Base-by-base conservation (phyloP, 2,113 vertebrate species). In the Emydocephalus ijimae region DNA sequence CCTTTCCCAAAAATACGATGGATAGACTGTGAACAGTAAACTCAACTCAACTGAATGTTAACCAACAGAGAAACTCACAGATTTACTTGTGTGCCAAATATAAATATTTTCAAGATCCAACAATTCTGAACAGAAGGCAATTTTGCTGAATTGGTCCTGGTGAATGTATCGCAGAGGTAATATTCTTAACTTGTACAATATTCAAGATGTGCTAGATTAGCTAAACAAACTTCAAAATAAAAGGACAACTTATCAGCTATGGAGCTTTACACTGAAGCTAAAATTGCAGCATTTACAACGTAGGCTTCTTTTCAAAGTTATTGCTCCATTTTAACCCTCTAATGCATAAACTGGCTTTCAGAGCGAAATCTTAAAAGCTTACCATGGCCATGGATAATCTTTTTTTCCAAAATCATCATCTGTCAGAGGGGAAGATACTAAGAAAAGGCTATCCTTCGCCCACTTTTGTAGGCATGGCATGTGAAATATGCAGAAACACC, bases 301-400 rank as follows among this genome's bases (percentile, higher is more conserved):
- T 9, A 24, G 21, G 9, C 18, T 2, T 14, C 64, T 59, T 91
- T 54, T 90, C 52, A 34, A 94, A 95, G 1, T 29, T 93, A 90
- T 14, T 87, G 91, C 6, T 18, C 5, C 48, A 1, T 34, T 7
- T 23, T 29, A 6, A 8, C 92, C 95, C 92, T 91, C 64, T 10
- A 94, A 34, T 18, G 52, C 93, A 94, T 0, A 64, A 8, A 64
- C 4, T 23, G 89, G 59, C 6, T 94, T 52, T 74, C 0, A 24
- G 93, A 95, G 87, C 85, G 50, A 56, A 93, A 23, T 34, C 86
- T 0, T 3, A 95, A 92, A 90, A 94, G 92, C 97, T 98, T 97
- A 99, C 99, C 99, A 99, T 64, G 99, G 99, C 99, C 99, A 99
- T 0, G 99, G 99, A 93, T 98, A 98, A 96, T 99, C 98, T 95